These are phyloP conservation scores for Phaethornis superciliosus DNA, from an alignment of 2,113 vertebrate species.

Conservation along the genomic window DNA sequence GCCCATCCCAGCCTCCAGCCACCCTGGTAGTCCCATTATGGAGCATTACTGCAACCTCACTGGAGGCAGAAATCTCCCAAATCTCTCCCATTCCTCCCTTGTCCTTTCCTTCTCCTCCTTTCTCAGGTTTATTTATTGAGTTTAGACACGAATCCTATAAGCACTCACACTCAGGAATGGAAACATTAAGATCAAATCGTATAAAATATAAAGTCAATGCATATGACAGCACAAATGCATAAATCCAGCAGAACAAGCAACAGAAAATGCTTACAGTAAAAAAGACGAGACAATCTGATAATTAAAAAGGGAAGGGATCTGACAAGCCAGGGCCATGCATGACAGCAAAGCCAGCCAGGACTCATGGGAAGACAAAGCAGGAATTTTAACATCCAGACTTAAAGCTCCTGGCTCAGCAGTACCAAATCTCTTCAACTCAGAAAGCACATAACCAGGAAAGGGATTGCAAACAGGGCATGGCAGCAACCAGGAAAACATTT, in stretches of 20 bases:
- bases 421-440: neutral
- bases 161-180: neutral
- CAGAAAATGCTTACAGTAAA: slow-evolving; percentile 43
- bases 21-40: neutral
- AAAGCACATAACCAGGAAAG: neutral
- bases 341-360: slow-evolving; percentile 2
- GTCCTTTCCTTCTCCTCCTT: neutral
- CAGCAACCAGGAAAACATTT: neutral
- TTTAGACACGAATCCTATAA: neutral
- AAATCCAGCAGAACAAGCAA: slow-evolving; percentile 38
- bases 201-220: slow-evolving; percentile 29
- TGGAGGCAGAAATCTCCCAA: neutral
- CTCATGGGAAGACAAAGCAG: neutral
- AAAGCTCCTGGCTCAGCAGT: neutral
- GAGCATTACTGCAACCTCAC: neutral
- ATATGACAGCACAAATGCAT: neutral
- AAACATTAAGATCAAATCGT: slow-evolving; percentile 35
- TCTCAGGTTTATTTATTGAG: slow-evolving; percentile 33
- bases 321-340: neutral
- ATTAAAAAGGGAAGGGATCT: slow-evolving; percentile 40
- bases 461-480: neutral
- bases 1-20: neutral
- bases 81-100: neutral
- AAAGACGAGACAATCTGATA: slow-evolving; percentile 19
- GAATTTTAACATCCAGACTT: neutral